These are phyloP conservation scores for Pegea sp. DNA, from an alignment of 23 tunicate genomes.

Conservation along the genomic window DNA sequence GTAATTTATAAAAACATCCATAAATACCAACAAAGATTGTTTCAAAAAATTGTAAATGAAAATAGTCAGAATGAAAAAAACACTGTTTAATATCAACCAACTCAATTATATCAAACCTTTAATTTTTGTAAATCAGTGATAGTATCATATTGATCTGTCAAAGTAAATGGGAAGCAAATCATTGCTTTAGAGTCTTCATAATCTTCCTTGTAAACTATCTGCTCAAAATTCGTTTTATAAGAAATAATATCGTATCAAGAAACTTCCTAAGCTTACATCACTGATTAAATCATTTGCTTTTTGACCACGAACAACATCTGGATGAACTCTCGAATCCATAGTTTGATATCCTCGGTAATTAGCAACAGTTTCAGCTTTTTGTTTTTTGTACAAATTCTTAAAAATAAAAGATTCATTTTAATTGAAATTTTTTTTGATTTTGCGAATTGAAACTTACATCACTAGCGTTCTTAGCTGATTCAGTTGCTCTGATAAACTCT, in stretches of 20 bases:
- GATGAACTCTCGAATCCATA: slow-evolving; percentile 93
- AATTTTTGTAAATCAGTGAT: too few species aligned
- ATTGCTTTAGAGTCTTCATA: slow-evolving; percentile 54
- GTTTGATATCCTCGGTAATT: slow-evolving; percentile 81
- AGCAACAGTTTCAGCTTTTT: slow-evolving; percentile 46
- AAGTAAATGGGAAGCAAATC: slow-evolving; percentile 66
- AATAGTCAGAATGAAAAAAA: too few species aligned
- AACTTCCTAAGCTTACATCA: slow-evolving; percentile 15
- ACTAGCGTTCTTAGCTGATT: slow-evolving; percentile 33
- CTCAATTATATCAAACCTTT: too few species aligned
- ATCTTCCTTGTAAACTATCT: slow-evolving; percentile 78
- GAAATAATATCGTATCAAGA: not conserved
- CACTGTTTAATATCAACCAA: too few species aligned
- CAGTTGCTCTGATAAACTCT: slow-evolving; percentile 76
- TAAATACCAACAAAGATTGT: too few species aligned
- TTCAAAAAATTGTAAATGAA: too few species aligned
- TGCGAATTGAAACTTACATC: slow-evolving; percentile 15
- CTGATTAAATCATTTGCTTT: slow-evolving; percentile 80
- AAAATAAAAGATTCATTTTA: slow-evolving; percentile 1
- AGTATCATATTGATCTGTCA: too few species aligned
- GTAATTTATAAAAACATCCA: too few species aligned
- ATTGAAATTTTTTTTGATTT: not conserved
- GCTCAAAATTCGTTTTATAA: too few species aligned
- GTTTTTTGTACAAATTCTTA: slow-evolving; percentile 23
- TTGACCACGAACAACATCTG: slow-evolving; percentile 72